These are phyloP conservation scores for Chroicocephalus ridibundus DNA, from an alignment of 2,113 vertebrate genomes.

Conservation along the genomic window DNA sequence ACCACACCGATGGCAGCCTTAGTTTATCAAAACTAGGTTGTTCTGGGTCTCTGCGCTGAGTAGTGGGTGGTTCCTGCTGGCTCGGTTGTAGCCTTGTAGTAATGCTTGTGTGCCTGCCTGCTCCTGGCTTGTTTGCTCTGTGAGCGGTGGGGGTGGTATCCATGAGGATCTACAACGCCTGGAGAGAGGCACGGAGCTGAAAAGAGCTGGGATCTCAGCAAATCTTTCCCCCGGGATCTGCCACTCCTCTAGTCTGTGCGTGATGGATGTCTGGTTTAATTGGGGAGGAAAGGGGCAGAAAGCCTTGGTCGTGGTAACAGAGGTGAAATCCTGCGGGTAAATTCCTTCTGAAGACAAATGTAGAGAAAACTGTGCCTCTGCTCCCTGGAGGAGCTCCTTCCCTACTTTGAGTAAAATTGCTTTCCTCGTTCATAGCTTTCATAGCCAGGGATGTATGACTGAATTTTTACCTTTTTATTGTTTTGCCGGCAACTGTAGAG, in stretches of 20 bases:
- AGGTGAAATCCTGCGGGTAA: background rate
- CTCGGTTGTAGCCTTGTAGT: constrained; percentile 32
- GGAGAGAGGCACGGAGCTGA: background rate
- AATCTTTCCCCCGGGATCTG: background rate
- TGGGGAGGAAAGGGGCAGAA: background rate
- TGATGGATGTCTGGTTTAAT: background rate
- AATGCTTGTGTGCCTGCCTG: background rate
- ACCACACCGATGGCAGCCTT: background rate
- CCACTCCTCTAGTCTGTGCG: background rate
- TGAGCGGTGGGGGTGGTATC: background rate
- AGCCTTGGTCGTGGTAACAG: background rate
- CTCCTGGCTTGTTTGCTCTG: background rate
- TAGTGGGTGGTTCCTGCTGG: constrained; percentile 5
- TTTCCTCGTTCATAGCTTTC: background rate
- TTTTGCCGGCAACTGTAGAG: background rate
- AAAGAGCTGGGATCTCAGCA: background rate
- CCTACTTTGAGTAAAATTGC: background rate
- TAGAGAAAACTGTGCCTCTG: background rate
- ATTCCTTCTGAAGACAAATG: background rate
- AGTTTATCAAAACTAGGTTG: background rate
- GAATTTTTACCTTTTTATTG: background rate
- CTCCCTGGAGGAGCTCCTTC: background rate
- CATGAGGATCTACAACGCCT: background rate
- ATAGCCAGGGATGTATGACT: background rate
- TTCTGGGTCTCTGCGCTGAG: background rate